Evolutionary conservation across 2,888 invertebrate genomes (phyloP).

Genomic region (Onchidella celtica): DNA sequence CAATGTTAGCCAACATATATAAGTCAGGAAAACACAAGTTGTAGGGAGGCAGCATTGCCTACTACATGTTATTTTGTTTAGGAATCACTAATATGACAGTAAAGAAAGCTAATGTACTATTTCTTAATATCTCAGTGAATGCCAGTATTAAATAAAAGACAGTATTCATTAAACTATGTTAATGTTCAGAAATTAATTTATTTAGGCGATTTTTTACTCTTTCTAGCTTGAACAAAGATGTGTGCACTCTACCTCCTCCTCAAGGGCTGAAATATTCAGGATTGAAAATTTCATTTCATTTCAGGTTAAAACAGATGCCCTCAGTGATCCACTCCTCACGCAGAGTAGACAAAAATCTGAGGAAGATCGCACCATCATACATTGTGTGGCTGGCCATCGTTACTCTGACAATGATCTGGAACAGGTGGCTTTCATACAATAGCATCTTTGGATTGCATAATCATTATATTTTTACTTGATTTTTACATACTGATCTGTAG

Average conservation of each 20-base stretch:
- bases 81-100: too few species aligned
- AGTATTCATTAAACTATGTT: background rate
- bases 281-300: conserved; percentile 1
- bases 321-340: conserved; percentile 73
- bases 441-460: background rate
- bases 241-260: too few species aligned
- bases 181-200: background rate
- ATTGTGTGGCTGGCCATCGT: conserved; percentile 73
- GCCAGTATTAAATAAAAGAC: background rate
- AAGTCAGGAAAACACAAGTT: too few species aligned
- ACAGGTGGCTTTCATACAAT: conserved; percentile 59
- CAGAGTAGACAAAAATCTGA: conserved; percentile 68
- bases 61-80: too few species aligned
- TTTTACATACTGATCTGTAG: too few species aligned
- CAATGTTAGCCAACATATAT: too few species aligned
- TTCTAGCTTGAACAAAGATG: too few species aligned
- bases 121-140: background rate
- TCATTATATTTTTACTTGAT: too few species aligned
- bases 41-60: too few species aligned
- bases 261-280: too few species aligned
- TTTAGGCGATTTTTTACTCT: too few species aligned
- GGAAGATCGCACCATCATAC: conserved; percentile 74
- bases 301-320: conserved; percentile 67
- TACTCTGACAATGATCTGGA: conserved; percentile 74
- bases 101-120: too few species aligned